A percentile compares a stretch with the other conserved stretches of the same genome.
phyloP scores from a whole-genome alignment of 2,113 vertebrate genomes.

The Psophia crepitans region DNA sequence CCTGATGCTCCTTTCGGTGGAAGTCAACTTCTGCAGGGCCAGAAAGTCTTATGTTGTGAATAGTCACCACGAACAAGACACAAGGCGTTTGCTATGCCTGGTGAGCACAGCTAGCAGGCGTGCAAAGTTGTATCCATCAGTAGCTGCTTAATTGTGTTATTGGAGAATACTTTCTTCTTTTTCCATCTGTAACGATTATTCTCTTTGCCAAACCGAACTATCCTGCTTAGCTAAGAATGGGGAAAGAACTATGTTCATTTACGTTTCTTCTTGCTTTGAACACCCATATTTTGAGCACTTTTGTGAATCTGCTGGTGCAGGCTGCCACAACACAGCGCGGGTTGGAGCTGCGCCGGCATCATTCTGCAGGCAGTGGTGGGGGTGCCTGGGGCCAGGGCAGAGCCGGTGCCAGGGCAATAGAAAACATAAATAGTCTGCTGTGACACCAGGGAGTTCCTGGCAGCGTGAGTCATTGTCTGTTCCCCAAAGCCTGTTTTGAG shows the following conservation, averaged over 20 bases:
- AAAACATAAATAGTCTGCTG: neutral
- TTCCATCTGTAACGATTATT: neutral
- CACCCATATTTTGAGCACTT: neutral
- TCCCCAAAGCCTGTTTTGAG: neutral
- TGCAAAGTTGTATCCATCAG: neutral
- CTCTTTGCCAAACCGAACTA: neutral
- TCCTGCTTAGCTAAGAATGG: neutral
- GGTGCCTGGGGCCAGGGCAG: rapidly evolving
- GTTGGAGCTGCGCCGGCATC: neutral
- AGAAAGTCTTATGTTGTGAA: neutral
- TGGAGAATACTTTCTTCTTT: neutral
- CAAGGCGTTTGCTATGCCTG: neutral
- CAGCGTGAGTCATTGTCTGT: neutral
- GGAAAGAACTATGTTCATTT: neutral
- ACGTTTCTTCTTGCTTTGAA: neutral
- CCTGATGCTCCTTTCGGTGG: neutral
- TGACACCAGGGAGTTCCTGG: neutral
- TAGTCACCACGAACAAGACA: neutral
- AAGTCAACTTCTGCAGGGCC: neutral
- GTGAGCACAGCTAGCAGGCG: neutral
- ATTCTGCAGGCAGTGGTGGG: rapidly evolving
- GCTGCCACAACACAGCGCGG: rapidly evolving
- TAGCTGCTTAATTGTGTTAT: neutral
- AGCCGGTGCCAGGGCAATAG: neutral
- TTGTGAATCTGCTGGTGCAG: neutral